Evolutionary conservation across 2,113 vertebrate species (phyloP), one percentile per base, ranked within the genome.

Genomic region (Pygoscelis antarcticus): DNA sequence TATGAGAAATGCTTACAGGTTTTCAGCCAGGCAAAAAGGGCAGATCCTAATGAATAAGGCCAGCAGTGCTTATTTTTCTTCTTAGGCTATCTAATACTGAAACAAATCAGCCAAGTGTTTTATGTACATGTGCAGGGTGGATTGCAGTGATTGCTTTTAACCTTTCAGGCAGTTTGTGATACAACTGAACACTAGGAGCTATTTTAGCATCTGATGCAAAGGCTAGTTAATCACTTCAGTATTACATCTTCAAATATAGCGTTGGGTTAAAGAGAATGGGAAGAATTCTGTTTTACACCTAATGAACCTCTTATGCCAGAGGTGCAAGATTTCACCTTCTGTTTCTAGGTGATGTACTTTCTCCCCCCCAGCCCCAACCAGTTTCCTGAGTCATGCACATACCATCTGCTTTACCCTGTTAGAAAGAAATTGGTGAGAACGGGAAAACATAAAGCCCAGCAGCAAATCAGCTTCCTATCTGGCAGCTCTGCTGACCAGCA

Each of bases 81-180:
- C 64, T 68, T 69, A 16, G 1, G 1, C 23, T n/a, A 9, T 25
- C 8, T 20, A 26, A 16, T 55, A 21, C n/a, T 74, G 42, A 78
- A 54, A 13, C 18, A 23, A 18, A 19, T 36, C 10, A 12, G 54
- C 11, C 4, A 23, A 65, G 12, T 40, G 38, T 62, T 86, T 46
- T 64, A 11, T 16, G 5, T n/a, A 10, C 13, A 8, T 0, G 0
- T 20, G 22, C 32, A n/a, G 22, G 38, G 14, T 64, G 54, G 47
- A 19, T 69, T 58, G 30, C 61, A 75, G 68, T 10, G 42, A 15
- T 13, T 78, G 16, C 34, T 87, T 57, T 54, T 72, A 54, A 64
- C 34, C 16, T 83, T 75, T 42, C 44, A 3, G 58, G 14, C n/a
- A 34, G 49, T 47, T 36, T 95, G 40, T 46, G 65, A 18, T 46